Conservation (phyloP, 2,113 vertebrate genomes). For the Ceyx melanurus region DNA sequence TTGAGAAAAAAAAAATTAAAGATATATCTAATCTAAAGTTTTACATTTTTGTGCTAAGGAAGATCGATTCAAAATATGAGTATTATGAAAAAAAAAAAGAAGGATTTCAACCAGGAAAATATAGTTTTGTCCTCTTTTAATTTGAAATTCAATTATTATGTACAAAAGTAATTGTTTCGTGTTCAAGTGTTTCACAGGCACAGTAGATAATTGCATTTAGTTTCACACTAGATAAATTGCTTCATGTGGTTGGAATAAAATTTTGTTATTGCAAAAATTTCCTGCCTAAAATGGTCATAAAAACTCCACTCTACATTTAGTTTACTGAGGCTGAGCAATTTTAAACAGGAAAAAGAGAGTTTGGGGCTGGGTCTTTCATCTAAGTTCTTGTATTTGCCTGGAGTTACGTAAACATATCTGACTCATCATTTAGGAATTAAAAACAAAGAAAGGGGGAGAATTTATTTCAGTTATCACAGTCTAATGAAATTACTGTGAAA, state of each 20-base stretch:
- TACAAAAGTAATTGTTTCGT: not conserved
- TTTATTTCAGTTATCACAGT: not conserved
- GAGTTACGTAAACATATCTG: not conserved
- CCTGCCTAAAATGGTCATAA: not conserved
- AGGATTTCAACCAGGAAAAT: not conserved
- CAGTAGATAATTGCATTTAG: not conserved
- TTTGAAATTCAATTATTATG: not conserved
- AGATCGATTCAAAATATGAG: not conserved
- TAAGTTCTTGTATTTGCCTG: not conserved
- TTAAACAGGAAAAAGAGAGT: not conserved
- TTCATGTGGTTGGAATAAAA: slow-evolving; percentile 43
- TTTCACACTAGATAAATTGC: not conserved
- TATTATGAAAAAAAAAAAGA: fast-evolving
- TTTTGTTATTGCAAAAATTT: not conserved
- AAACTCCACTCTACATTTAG: not conserved
- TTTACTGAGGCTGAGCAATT: not conserved
- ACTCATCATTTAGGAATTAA: not conserved
- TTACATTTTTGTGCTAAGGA: not conserved
- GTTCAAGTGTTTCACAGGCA: slow-evolving; percentile 1
- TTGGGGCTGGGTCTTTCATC: not conserved
- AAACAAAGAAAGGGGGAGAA: not conserved
- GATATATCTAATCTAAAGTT: not conserved
- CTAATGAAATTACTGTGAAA: not conserved
- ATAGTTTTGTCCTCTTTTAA: not conserved
- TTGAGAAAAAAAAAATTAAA: not conserved